Percentiles rank a stretch among this genome's conserved stretches.
These are phyloP conservation scores for Drosophila kikkawai DNA, from an alignment of 1,140 invertebrate species.

Conservation along the genomic window DNA sequence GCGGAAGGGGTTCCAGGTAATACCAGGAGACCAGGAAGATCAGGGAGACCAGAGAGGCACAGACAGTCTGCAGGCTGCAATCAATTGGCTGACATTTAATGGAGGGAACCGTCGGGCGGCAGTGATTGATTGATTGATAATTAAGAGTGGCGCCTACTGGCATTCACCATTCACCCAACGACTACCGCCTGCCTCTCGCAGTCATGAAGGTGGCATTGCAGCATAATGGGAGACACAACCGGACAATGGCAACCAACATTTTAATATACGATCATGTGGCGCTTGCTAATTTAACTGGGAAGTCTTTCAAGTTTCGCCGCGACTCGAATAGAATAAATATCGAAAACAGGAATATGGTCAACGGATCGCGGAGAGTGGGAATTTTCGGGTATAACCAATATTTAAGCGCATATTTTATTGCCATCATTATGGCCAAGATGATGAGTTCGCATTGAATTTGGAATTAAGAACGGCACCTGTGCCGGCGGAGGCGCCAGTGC, in stretches of 20 bases:
- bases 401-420: conserved; percentile 62
- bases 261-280: conserved; percentile 73
- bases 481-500: conserved; percentile 52
- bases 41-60: neutral
- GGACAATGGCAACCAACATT: conserved; percentile 42
- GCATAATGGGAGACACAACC: conserved; percentile 50
- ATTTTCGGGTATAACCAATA: conserved; percentile 51
- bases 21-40: neutral
- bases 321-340: conserved; percentile 28
- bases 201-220: conserved; percentile 42
- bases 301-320: conserved; percentile 68
- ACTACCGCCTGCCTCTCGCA: neutral
- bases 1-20: neutral
- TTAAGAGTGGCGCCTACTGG: conserved; percentile 75
- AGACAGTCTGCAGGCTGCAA: conserved; percentile 52
- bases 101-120: conserved; percentile 73
- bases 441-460: conserved; percentile 52
- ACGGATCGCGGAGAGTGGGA: conserved; percentile 14
- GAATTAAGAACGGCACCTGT: conserved; percentile 60
- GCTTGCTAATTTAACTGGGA: conserved; percentile 68
- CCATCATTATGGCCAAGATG: conserved; percentile 44
- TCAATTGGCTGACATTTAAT: conserved; percentile 66
- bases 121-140: conserved; percentile 79
- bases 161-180: conserved; percentile 12
- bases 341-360: conserved; percentile 34